phyloP scores from a whole-genome alignment of 2,113 vertebrate species.

The Hystrix brachyura region DNA sequence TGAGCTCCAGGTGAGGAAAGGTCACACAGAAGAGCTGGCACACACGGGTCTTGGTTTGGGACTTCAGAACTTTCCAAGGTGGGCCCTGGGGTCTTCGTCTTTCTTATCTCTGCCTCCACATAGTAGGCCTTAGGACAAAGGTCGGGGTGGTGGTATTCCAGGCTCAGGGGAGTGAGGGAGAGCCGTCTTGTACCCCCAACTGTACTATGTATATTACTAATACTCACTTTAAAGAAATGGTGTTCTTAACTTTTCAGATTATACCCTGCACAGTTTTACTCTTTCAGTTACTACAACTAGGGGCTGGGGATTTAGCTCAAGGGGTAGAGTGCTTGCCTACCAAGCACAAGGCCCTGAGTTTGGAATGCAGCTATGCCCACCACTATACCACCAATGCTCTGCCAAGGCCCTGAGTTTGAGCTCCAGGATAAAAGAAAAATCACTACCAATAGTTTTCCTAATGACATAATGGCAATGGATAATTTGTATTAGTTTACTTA shows the following conservation, averaged over 20 bases:
- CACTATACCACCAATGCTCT: too few relatives aligned
- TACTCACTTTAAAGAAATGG: constrained; percentile 24
- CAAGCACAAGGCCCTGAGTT: too few relatives aligned
- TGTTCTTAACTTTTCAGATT: constrained; percentile 12
- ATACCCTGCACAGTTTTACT: neutral
- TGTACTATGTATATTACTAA: neutral
- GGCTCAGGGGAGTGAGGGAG: neutral
- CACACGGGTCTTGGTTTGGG: neutral
- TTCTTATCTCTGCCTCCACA: neutral
- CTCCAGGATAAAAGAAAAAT: too few relatives aligned
- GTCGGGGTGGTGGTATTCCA: neutral
- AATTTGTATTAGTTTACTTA: constrained; percentile 24
- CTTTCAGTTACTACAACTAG: constrained; percentile 9
- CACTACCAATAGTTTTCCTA: too few relatives aligned
- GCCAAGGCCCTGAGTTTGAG: too few relatives aligned
- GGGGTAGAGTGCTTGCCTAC: too few relatives aligned
- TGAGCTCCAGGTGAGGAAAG: neutral
- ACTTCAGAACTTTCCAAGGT: neutral
- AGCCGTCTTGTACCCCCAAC: neutral
- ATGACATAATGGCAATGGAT: neutral
- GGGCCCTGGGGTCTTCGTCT: neutral
- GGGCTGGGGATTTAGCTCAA: too few relatives aligned
- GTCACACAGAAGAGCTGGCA: neutral
- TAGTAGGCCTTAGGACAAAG: neutral
- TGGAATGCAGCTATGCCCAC: too few relatives aligned